A percentile compares a stretch with the other conserved stretches of the same genome.
Evolutionary conservation across 1,140 invertebrate species (phyloP).

Genomic region (Drepana arcuata): DNA sequence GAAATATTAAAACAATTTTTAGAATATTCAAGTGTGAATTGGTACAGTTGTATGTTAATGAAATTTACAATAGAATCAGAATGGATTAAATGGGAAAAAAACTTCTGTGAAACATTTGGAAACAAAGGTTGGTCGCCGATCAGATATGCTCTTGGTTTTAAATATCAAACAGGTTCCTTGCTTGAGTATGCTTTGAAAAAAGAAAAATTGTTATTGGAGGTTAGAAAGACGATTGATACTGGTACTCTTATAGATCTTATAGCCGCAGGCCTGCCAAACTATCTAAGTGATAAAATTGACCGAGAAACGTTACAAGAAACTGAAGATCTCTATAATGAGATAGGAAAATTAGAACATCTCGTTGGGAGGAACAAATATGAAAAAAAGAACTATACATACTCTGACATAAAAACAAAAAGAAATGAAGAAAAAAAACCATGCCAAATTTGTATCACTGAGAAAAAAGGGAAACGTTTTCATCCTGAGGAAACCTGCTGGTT

Average conservation of each 20-base stretch:
- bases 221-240: conserved; percentile 2
- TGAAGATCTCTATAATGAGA: conserved; percentile 1
- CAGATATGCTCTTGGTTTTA: conserved; percentile 1
- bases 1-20: conserved; percentile 31
- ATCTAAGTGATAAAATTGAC: background rate
- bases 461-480: conserved; percentile 1
- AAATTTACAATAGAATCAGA: conserved; percentile 15
- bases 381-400: background rate
- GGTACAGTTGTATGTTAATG: conserved; percentile 24
- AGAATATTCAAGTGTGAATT: conserved; percentile 24
- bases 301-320: background rate
- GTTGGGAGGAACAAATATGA: background rate
- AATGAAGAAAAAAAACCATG: background rate
- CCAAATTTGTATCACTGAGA: background rate
- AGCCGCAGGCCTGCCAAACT: conserved; percentile 1
- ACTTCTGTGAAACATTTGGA: conserved; percentile 3
- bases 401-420: background rate
- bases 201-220: conserved; percentile 6
- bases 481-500: conserved; percentile 2
- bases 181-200: conserved; percentile 4
- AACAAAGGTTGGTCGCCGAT: conserved; percentile 1
- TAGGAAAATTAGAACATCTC: conserved; percentile 1
- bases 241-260: conserved; percentile 2
- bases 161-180: conserved; percentile 2
- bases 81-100: conserved; percentile 3